Evolutionary conservation across 1,140 invertebrate species (phyloP).

Genomic region (Drosophila athabasca): DNA sequence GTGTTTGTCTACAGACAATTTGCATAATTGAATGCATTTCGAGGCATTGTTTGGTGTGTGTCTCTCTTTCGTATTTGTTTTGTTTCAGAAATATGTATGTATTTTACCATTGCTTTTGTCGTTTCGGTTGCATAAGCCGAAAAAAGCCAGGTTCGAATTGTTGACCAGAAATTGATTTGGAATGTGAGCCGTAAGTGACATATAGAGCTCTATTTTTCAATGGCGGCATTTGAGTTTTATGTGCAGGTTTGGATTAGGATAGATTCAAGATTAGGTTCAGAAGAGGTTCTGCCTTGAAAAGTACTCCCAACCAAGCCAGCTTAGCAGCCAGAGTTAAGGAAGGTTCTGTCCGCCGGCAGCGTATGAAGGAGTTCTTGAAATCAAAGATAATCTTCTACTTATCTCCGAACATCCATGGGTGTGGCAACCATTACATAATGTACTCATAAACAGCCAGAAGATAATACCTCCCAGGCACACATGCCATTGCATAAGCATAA

Average conservation of each 20-base stretch:
- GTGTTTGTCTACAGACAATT: slow-evolving; percentile 34
- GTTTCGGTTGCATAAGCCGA: slow-evolving; percentile 33
- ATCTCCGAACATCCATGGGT: too few relatives aligned
- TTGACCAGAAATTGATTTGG: slow-evolving; percentile 65
- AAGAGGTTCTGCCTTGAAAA: too few relatives aligned
- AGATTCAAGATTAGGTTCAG: too few relatives aligned
- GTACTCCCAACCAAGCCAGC: too few relatives aligned
- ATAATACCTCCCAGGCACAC: slow-evolving; percentile 31
- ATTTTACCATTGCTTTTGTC: slow-evolving; percentile 50
- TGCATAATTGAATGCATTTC: slow-evolving; percentile 77
- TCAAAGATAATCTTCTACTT: too few relatives aligned
- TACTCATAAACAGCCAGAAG: slow-evolving; percentile 37
- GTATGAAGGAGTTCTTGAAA: too few relatives aligned
- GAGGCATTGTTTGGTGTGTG: slow-evolving; percentile 28
- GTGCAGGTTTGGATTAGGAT: too few relatives aligned
- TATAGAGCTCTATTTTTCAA: slow-evolving; percentile 18
- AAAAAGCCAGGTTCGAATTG: slow-evolving; percentile 35
- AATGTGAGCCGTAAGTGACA: slow-evolving; percentile 58
- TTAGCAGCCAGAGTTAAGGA: too few relatives aligned
- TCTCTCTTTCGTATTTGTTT: slow-evolving; percentile 25
- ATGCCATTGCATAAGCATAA: slow-evolving; percentile 48
- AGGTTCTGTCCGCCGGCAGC: too few relatives aligned
- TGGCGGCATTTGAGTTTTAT: too few relatives aligned
- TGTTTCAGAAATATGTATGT: slow-evolving; percentile 53
- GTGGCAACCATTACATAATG: slow-evolving; percentile 20